Evolutionary conservation across 2,888 invertebrate genomes (phyloP).

Genomic region (Drosophila monieri): DNA sequence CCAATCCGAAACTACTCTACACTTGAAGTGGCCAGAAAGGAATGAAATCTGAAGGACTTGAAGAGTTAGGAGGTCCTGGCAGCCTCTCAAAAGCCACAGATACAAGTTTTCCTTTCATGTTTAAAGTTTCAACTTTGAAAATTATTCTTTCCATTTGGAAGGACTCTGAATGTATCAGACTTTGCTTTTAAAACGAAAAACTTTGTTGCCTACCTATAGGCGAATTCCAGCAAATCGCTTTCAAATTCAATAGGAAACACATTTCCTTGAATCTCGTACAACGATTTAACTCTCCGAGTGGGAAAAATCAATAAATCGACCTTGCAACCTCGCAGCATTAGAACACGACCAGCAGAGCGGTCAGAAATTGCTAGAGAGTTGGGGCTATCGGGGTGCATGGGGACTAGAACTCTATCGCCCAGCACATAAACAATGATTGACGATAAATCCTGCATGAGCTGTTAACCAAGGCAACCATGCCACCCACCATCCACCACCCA

Average conservation of each 20-base stretch:
- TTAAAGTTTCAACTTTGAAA: neutral
- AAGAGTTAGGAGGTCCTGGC: neutral
- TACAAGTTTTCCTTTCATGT: neutral
- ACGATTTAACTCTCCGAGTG: slow-evolving; percentile 27
- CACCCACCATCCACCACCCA: slow-evolving; percentile 1
- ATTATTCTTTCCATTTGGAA: neutral
- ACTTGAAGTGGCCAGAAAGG: slow-evolving; percentile 23
- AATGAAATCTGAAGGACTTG: slow-evolving; percentile 37
- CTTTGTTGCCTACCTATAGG: neutral
- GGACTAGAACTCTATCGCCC: slow-evolving; percentile 20
- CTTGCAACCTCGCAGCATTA: slow-evolving; percentile 61
- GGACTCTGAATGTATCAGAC: neutral
- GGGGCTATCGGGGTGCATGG: neutral
- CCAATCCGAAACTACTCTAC: slow-evolving; percentile 4
- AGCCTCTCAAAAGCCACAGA: neutral
- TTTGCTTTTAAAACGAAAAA: neutral
- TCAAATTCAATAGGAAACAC: slow-evolving; percentile 20
- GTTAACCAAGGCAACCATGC: slow-evolving; percentile 45
- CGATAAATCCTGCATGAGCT: slow-evolving; percentile 49
- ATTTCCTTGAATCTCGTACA: slow-evolving; percentile 29
- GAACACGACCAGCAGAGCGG: slow-evolving; percentile 24
- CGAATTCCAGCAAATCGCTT: neutral
- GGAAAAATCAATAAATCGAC: slow-evolving; percentile 82
- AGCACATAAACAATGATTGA: slow-evolving; percentile 53
- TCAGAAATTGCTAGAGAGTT: slow-evolving; percentile 1